Base-by-base conservation (phyloP, 2,797 vertebrate species). In the Sebastes alutus region DNA sequence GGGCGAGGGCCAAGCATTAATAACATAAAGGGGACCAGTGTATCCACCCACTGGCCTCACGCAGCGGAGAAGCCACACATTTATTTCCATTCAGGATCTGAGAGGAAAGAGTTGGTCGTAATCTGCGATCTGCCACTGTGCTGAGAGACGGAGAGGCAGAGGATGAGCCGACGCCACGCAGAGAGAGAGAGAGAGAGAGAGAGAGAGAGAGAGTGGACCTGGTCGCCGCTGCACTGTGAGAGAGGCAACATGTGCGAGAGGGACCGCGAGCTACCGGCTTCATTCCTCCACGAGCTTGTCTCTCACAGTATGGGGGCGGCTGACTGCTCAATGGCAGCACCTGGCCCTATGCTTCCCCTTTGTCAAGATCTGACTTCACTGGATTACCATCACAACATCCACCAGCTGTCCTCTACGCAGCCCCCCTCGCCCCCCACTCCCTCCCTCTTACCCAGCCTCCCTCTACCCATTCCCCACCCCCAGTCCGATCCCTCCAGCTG, bases 311-410 rank as follows among this genome's bases (percentile, higher is more conserved):
- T 95, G 95, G 94, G 93, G 93, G 94, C 93, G 81, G 94, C 93
- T 91, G 91, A 91, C 93, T 89, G 78, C 94, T 96, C 95, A 96
- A 96, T 96, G 95, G 94, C 93, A 96, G 95, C 96, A 96, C 96
- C 96, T 96, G 96, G 95, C 95, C 95, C 95, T 96, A 89, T 90
- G 94, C 95, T 94, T 94, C 91, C 90, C 92, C 91, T 95, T 96
- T 96, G 95, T 96, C 92, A 94, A 93, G 92, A 92, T 93, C 93
- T 96, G 96, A 96, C 95, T 96, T 95, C 93, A 93, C 93, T 94
- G 94, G 95, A 96, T 96, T 96, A 96, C 95, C 96, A 96, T 96
- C 96, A 96, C 96, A 96, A 96, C 96, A 96, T 96, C 95, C 96
- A 96, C 96, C 96, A 96, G 96, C 96, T 96, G 96, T 96, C 95